Percentiles rank a stretch among this genome's conserved stretches.
Conservation (phyloP, 2,888 invertebrate genomes). For the Ophion ventricosus region DNA sequence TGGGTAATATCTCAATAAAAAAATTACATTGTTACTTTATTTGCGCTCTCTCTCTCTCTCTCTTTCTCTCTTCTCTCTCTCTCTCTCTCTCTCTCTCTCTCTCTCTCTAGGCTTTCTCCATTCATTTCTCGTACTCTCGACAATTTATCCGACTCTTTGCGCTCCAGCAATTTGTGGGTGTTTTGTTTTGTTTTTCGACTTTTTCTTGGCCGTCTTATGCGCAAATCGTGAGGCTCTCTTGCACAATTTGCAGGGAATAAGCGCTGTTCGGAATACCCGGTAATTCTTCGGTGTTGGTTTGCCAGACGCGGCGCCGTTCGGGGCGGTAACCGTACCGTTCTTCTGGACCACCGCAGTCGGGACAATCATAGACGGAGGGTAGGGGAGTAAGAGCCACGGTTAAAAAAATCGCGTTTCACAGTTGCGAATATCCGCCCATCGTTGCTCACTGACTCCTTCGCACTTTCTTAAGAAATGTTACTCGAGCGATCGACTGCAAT, state of each 20-base stretch:
- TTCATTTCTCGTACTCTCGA: neutral
- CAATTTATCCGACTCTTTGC: constrained; percentile 35
- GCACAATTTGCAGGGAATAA: constrained; percentile 57
- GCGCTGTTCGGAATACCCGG: constrained; percentile 57
- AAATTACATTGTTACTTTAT: neutral
- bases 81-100: no score
- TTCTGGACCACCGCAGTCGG: constrained; percentile 46
- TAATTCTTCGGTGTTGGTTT: constrained; percentile 55
- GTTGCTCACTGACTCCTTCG: constrained; percentile 14
- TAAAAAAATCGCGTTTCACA: constrained; percentile 52
- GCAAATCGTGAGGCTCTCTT: constrained; percentile 59
- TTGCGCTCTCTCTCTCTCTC: neutral
- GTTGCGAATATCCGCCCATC: constrained; percentile 31
- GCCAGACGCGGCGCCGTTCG: constrained; percentile 55
- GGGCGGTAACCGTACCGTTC: constrained; percentile 58
- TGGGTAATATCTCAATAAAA: neutral
- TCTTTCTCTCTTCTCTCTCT: no score
- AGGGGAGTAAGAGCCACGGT: constrained; percentile 26
- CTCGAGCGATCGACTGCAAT: neutral
- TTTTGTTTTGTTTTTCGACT: neutral
- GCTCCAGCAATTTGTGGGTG: constrained; percentile 35
- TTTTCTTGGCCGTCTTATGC: constrained; percentile 28
- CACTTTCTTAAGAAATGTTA: neutral
- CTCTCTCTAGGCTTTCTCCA: neutral
- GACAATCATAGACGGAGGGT: constrained; percentile 19